Base-by-base conservation (phyloP, 2,113 vertebrate species). In the Colistium nudipinnis region DNA sequence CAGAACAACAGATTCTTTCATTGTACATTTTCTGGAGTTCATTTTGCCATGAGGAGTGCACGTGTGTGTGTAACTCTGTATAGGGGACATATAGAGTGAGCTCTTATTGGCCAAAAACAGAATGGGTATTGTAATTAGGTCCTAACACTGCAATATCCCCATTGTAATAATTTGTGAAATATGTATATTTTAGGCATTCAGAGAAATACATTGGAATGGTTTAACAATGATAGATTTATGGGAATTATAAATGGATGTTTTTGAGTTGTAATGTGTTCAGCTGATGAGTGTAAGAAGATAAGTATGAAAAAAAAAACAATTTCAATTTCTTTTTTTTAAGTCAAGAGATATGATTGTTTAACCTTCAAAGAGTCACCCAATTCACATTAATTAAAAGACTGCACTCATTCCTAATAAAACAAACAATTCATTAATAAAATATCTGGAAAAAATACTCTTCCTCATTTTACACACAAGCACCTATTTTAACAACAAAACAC, bases 101-200 rank as follows among this genome's bases (percentile, higher is more conserved):
- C 73, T 78, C 54, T 48, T 45, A 78, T 77, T 78, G 74, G 84
- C 82, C 86, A 85, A 82, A 82, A 86, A 44, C 45, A 74, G 39
- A 49, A 67, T 71, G 81, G 75, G 68, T 82, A 81, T 59, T 59
- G 60, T 55, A 80, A 88, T 84, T 77, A 61, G 88, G 86, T 86
- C 81, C 83, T 72, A 69, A 78, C 81, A 70, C 86, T 91, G 87
- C 86, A 88, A 86, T 88, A 90, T 87, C 80, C 84, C 87, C 80
- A 78, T 91, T 92, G 89, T 91, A 91, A 91, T 90, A 85, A 91
- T 80, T 88, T 90, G 86, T 91, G 84, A 90, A 89, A 91, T 90
- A 91, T 90, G 91, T 92, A 91, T 88, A 93, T 92, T 93, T 92
- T 91, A 90, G 86, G 89, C 88, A 91, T 90, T 87, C 51, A 74